Conservation (phyloP, 1,140 invertebrate genomes). For the Drosophila hydei region DNA sequence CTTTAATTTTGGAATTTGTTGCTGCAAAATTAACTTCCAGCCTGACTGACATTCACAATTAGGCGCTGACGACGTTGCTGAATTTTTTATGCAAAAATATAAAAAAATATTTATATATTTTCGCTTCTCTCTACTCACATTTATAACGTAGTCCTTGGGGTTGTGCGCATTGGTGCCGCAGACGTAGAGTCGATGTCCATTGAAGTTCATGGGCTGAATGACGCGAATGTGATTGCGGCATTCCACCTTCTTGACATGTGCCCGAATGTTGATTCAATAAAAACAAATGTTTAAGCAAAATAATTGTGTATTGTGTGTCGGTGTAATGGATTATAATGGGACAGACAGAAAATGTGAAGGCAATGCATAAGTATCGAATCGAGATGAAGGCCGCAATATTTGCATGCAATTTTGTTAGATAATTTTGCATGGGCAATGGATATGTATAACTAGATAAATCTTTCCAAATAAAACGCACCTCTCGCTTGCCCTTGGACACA, state of each 20-base stretch:
- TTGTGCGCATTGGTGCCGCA: slow-evolving; percentile 95
- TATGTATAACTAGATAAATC: neutral
- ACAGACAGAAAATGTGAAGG: slow-evolving; percentile 33
- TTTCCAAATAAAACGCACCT: slow-evolving; percentile 86
- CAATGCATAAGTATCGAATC: slow-evolving; percentile 50
- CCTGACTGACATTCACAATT: slow-evolving; percentile 65
- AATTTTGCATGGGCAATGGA: slow-evolving; percentile 36
- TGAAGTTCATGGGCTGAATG: slow-evolving; percentile 91
- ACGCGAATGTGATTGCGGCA: slow-evolving; percentile 93
- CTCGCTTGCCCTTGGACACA: slow-evolving; percentile 91
- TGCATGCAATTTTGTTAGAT: slow-evolving; percentile 22
- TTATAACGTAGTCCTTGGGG: slow-evolving; percentile 93
- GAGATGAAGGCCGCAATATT: slow-evolving; percentile 37
- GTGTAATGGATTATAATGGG: slow-evolving; percentile 34
- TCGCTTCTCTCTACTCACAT: slow-evolving; percentile 86
- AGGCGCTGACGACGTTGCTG: slow-evolving; percentile 34
- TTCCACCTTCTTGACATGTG: slow-evolving; percentile 88
- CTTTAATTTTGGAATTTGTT: slow-evolving; percentile 67
- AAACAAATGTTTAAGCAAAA: slow-evolving; percentile 47
- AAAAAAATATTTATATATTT: slow-evolving; percentile 2
- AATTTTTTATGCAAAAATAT: slow-evolving; percentile 2
- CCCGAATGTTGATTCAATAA: slow-evolving; percentile 38
- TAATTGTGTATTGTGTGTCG: slow-evolving; percentile 34
- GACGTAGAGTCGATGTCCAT: slow-evolving; percentile 90
- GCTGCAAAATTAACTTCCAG: slow-evolving; percentile 57